Evolutionary conservation across 2,113 vertebrate genomes (phyloP), one percentile per base, ranked within the genome.

Genomic region (Phycodurus eques): DNA sequence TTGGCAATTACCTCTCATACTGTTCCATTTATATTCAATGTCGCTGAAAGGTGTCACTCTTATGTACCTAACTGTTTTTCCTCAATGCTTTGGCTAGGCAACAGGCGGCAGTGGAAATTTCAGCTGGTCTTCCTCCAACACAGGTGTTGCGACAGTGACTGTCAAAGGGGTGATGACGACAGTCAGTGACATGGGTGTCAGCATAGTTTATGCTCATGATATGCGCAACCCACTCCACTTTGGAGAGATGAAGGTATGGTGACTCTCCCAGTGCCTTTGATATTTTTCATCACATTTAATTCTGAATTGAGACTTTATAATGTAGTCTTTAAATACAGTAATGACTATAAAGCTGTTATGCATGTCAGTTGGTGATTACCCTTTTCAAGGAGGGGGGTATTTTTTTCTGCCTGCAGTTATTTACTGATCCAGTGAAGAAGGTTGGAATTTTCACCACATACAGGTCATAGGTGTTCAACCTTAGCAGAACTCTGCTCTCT

Each of bases 41-140:
- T 44, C 11, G 13, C 53, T 70, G 8, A 51, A 2, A 27, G 53
- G 2, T 2, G 1, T 39, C 0, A 14, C 22, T 74, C 22, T 51
- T 51, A 2, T 39, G 31, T 35, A 60, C 57, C 65, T 72, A 3
- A 71, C 14, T 15, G n/a, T 9, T 70, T 0, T 63, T 76, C 15
- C 62, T 15, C 72, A 43, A 22, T 79, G 14, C 61, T 43, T 75
- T 46, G 74, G 57, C 51, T 84, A 94, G 98, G 96, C 95, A 9
- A 89, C 85, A 0, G 96, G 97, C 43, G 98, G 96, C 61, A 98
- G 97, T 75, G 96, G 98, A 27, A 98, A 99, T 85, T 99, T 99
- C 90, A 97, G 90, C 83, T 98, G 98, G 98, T 94, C 94, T 8
- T 96, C 89, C 0, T 98, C 96, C 19, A 95, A 91, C 80, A 81